Conservation (phyloP, 2,797 vertebrate species). For the Myotis findleyi region DNA sequence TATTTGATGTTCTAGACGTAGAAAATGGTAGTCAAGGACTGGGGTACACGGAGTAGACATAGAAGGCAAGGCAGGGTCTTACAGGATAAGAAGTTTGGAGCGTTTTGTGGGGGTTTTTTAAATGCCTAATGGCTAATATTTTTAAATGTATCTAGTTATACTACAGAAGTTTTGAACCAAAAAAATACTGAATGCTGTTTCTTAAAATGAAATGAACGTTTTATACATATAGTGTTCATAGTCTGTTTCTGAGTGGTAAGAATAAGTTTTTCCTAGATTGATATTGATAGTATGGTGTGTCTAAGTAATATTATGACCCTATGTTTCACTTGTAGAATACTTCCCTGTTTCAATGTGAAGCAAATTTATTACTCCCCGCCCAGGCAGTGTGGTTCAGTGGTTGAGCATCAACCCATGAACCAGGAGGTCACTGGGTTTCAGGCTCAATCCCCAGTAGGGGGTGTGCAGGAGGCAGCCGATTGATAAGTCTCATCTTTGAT, state of each 20-base stretch:
- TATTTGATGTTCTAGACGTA: neutral
- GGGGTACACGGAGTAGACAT: neutral
- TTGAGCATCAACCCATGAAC: too few relatives aligned
- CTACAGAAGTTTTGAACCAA: neutral
- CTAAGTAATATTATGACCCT: neutral
- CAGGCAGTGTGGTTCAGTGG: too few relatives aligned
- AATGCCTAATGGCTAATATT: neutral
- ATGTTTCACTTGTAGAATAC: neutral
- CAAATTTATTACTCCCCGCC: neutral
- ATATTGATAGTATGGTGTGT: neutral
- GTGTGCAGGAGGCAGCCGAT: too few relatives aligned
- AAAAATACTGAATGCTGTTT: constrained; percentile 3
- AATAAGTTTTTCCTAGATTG: neutral
- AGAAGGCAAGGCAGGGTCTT: neutral
- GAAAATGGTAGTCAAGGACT: neutral
- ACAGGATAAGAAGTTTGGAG: neutral
- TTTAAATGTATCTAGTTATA: neutral
- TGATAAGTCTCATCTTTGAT: too few relatives aligned
- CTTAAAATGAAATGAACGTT: neutral
- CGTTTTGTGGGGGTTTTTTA: neutral
- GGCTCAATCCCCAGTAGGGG: too few relatives aligned
- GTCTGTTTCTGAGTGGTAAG: neutral
- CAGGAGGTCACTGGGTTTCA: too few relatives aligned
- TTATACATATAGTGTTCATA: neutral
- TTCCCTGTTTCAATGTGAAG: neutral